These are phyloP conservation scores for Leptinotarsa defecta DNA, from an alignment of 1,140 invertebrate genomes.

Conservation along the genomic window DNA sequence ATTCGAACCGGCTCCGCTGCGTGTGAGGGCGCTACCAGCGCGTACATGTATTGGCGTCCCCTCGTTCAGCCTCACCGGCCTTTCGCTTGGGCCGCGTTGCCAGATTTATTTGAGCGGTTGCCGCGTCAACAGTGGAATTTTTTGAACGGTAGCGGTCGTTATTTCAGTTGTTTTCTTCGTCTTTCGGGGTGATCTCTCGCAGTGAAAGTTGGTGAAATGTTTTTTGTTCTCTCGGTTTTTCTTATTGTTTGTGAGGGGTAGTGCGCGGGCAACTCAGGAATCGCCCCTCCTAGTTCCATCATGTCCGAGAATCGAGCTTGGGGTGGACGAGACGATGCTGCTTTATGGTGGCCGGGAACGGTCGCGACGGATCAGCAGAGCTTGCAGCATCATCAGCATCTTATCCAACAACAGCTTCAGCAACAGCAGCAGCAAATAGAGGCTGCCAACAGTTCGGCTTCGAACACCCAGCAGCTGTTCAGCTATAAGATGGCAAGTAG, in stretches of 20 bases:
- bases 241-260: constrained; percentile 19
- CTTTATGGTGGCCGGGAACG: constrained; percentile 64
- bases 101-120: constrained; percentile 50
- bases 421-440: constrained; percentile 57
- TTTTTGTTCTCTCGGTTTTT: constrained; percentile 22
- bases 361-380: constrained; percentile 57
- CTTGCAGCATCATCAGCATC: constrained; percentile 51
- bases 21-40: constrained; percentile 50
- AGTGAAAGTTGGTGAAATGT: constrained; percentile 27
- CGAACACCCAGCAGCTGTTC: constrained; percentile 68
- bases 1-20: constrained; percentile 47
- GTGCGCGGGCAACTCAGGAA: constrained; percentile 21
- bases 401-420: constrained; percentile 60
- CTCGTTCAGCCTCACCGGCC: constrained; percentile 33
- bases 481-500: constrained; percentile 83
- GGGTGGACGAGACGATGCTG: constrained; percentile 64
- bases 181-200: constrained; percentile 27
- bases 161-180: constrained; percentile 32
- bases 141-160: constrained; percentile 38
- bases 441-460: constrained; percentile 48
- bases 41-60: constrained; percentile 50
- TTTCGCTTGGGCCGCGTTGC: constrained; percentile 49
- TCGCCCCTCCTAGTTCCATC: constrained; percentile 14
- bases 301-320: constrained; percentile 61
- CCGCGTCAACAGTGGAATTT: constrained; percentile 39